Conservation (phyloP, 2,888 invertebrate genomes). For the Toxonevra muliebris region DNA sequence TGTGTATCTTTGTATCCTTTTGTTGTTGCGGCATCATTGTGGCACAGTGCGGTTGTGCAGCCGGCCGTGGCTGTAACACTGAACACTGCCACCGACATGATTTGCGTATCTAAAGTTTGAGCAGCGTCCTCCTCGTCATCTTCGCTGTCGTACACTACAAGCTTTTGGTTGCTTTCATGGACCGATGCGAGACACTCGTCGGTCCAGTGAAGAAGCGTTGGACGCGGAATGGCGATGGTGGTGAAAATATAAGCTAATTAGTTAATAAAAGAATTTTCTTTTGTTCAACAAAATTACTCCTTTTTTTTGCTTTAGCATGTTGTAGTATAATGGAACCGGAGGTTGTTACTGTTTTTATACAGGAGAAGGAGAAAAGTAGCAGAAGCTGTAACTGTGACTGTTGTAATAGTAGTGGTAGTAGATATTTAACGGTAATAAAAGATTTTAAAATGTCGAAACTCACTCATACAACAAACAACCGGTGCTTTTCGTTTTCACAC, state of each 20-base stretch:
- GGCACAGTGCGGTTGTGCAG: neutral
- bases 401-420: neutral
- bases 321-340: too few relatives aligned
- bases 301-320: constrained; percentile 15
- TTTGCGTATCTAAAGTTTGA: too few relatives aligned
- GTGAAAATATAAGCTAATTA: constrained; percentile 38
- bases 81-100: constrained; percentile 8
- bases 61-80: neutral
- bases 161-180: too few relatives aligned
- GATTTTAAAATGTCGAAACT: neutral
- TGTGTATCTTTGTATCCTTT: constrained; percentile 24
- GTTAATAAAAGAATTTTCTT: constrained; percentile 42
- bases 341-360: neutral
- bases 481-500: too few relatives aligned
- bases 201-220: constrained; percentile 6
- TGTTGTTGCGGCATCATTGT: constrained; percentile 8
- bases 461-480: too few relatives aligned
- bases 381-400: neutral
- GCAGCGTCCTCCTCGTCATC: too few relatives aligned
- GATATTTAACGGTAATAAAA: neutral
- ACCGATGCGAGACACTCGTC: too few relatives aligned
- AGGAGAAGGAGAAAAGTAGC: neutral
- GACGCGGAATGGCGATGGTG: constrained; percentile 1
- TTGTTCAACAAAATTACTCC: constrained; percentile 40
- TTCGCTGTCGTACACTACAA: too few relatives aligned